Percentiles rank a stretch among this genome's conserved stretches.
Conservation (phyloP, 2,113 vertebrate genomes). For the Eulacestoma nigropectus region DNA sequence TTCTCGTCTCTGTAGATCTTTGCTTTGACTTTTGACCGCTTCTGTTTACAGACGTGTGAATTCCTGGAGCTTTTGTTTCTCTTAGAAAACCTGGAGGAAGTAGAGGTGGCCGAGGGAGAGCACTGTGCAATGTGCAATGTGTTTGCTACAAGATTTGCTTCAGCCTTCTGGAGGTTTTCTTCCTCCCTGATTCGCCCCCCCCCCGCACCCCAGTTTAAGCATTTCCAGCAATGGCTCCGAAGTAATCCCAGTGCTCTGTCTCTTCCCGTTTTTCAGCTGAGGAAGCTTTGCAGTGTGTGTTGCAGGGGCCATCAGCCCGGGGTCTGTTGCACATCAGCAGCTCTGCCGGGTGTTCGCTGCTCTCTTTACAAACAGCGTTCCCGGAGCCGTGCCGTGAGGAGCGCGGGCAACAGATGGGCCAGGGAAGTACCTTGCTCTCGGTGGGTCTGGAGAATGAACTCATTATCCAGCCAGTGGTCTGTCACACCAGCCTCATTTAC, state of each 20-base stretch:
- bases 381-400: not conserved
- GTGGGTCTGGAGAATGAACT: slow-evolving; percentile 18
- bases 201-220: not conserved
- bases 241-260: not conserved
- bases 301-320: not conserved
- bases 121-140: rapidly evolving
- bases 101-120: not conserved
- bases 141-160: not conserved
- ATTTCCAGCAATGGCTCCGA: not conserved
- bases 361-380: not conserved
- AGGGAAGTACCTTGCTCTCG: not conserved
- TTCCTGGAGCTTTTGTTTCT: not conserved
- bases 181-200: not conserved
- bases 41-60: not conserved
- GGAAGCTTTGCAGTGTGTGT: not conserved
- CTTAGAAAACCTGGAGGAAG: not conserved
- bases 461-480: slow-evolving; percentile 29
- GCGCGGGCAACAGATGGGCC: not conserved
- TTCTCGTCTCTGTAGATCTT: not conserved
- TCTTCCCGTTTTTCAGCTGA: not conserved
- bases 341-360: not conserved
- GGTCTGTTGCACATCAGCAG: not conserved
- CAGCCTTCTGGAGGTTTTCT: not conserved
- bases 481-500: not conserved
- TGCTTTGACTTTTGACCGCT: not conserved